Conservation (phyloP, 2,797 vertebrate species). For the Sebastolobus altivelis region DNA sequence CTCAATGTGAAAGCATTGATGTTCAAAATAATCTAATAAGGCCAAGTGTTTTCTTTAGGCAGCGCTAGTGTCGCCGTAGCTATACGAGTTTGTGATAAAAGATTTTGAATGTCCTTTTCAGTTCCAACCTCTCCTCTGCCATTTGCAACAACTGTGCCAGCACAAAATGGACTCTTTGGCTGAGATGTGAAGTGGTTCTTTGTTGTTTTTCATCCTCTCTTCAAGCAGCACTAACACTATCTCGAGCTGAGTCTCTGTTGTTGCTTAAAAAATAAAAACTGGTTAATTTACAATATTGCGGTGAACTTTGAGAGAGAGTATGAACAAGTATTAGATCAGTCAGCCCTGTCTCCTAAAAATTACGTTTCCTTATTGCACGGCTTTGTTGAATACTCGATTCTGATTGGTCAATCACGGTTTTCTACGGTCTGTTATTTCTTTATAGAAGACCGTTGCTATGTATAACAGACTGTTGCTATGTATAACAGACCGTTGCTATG, state of each 20-base stretch:
- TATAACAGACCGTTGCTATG: too few species aligned
- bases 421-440: too few species aligned
- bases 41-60: not conserved
- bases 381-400: too few species aligned
- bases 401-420: too few species aligned
- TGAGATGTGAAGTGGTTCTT: constrained; percentile 26
- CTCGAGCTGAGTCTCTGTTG: not conserved
- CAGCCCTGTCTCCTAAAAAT: too few species aligned
- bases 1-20: constrained; percentile 1
- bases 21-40: not conserved
- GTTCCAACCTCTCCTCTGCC: constrained; percentile 12
- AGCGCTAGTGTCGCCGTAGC: not conserved
- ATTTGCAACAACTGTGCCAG: constrained; percentile 21
- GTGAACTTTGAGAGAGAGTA: not conserved
- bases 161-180: constrained; percentile 52
- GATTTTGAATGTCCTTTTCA: not conserved
- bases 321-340: not conserved
- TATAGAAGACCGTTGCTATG: too few species aligned
- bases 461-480: too few species aligned
- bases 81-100: not conserved
- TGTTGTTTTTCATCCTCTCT: constrained; percentile 43
- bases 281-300: constrained; percentile 18
- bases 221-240: constrained; percentile 12
- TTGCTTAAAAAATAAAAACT: constrained; percentile 32
- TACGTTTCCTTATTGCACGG: too few species aligned